Conservation (phyloP, 2,113 vertebrate genomes). For the Herpailurus yagouaroundi region DNA sequence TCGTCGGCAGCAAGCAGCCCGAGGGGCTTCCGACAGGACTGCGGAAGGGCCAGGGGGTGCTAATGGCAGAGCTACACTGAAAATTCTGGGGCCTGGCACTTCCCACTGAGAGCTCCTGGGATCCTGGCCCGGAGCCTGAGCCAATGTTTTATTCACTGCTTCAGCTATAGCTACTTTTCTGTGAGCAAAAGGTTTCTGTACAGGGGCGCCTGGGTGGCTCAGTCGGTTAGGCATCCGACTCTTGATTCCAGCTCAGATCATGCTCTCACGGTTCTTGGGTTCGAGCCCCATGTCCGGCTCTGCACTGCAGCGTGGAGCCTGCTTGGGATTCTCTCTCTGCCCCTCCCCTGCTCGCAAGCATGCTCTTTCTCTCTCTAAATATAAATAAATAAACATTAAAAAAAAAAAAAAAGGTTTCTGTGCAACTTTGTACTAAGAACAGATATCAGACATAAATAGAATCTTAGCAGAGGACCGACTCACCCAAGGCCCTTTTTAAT, state of each 20-base stretch:
- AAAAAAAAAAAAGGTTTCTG: not conserved
- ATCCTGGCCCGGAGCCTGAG: not conserved
- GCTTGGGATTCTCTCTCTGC: too few species aligned
- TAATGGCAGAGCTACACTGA: fast-evolving
- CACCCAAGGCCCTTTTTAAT: not conserved
- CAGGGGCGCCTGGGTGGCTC: not conserved
- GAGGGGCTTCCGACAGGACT: not conserved
- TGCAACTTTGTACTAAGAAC: constrained; percentile 2
- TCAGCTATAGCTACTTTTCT: not conserved
- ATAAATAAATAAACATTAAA: too few species aligned
- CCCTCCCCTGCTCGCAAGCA: too few species aligned
- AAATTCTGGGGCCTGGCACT: not conserved
- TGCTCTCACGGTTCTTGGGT: too few species aligned
- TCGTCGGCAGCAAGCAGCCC: not conserved
- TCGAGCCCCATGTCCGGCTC: too few species aligned
- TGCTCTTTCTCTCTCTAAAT: too few species aligned
- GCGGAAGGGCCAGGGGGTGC: not conserved
- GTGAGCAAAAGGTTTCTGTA: not conserved
- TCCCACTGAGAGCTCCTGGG: not conserved
- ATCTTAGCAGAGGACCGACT: constrained; percentile 1
- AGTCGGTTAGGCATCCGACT: too few species aligned
- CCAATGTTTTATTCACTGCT: not conserved
- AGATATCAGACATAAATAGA: constrained; percentile 33
- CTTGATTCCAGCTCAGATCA: too few species aligned
- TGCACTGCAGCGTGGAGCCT: too few species aligned